Evolutionary conservation across 2,888 invertebrate species (phyloP).

Genomic region (Myathropa florea): DNA sequence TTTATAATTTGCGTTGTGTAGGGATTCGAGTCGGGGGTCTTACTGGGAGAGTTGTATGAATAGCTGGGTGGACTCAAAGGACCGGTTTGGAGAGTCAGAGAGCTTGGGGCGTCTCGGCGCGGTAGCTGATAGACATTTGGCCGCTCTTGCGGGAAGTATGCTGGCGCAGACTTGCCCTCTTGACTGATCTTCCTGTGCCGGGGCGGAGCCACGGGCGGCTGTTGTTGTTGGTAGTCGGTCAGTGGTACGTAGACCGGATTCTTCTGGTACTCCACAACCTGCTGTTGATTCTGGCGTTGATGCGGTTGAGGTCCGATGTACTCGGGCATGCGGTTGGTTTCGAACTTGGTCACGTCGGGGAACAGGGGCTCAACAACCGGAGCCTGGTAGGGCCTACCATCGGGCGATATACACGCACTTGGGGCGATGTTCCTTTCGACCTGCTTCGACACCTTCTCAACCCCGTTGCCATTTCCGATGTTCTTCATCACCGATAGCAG

Average conservation of each 20-base stretch:
- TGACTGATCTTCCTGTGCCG: slow-evolving; percentile 44
- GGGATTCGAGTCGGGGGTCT: slow-evolving; percentile 13
- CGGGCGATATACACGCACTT: slow-evolving; percentile 76
- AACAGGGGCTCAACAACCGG: slow-evolving; percentile 78
- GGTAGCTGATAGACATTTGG: slow-evolving; percentile 33
- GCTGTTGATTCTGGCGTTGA: slow-evolving; percentile 31
- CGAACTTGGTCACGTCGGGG: slow-evolving; percentile 76
- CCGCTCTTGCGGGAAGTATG: slow-evolving; percentile 34
- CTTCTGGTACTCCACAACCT: slow-evolving; percentile 37
- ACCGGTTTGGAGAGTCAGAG: slow-evolving; percentile 28
- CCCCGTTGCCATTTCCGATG: slow-evolving; percentile 73
- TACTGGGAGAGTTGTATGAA: slow-evolving; percentile 34
- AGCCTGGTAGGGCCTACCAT: slow-evolving; percentile 78
- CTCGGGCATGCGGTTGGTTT: slow-evolving; percentile 75
- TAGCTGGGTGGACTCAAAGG: slow-evolving; percentile 35
- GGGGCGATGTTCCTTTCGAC: slow-evolving; percentile 73
- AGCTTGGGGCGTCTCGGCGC: slow-evolving; percentile 35
- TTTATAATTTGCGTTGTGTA: slow-evolving; percentile 6
- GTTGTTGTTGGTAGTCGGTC: slow-evolving; percentile 37
- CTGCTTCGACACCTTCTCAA: slow-evolving; percentile 73
- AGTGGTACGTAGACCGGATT: slow-evolving; percentile 60
- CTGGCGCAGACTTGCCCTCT: neutral
- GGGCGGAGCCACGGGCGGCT: slow-evolving; percentile 70
- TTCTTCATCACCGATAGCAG: slow-evolving; percentile 83
- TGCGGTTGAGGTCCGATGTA: slow-evolving; percentile 64